Percentiles rank a stretch among this genome's conserved stretches.
Evolutionary conservation across 2,888 invertebrate genomes (phyloP).

Genomic region (Latrodectus elegans): DNA sequence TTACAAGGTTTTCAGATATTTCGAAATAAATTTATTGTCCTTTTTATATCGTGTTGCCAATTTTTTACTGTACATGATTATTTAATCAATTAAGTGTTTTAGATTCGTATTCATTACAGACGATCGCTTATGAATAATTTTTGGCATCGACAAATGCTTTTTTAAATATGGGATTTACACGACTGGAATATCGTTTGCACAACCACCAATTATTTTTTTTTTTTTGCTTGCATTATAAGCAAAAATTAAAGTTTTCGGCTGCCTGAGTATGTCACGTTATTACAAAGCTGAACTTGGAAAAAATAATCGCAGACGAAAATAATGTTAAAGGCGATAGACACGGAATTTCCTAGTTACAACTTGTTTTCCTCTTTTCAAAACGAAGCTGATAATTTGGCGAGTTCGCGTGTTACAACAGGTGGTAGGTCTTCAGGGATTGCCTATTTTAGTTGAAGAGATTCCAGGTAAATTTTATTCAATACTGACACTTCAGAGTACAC

Average conservation of each 20-base stretch:
- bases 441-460: conserved; percentile 26
- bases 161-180: background rate
- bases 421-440: conserved; percentile 19
- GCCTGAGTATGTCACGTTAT: background rate
- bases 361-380: conserved; percentile 5
- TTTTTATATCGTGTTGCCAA: too few relatives aligned
- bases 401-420: conserved; percentile 34
- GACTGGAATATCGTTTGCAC: background rate
- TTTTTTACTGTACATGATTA: too few relatives aligned
- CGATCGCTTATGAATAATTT: background rate
- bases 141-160: background rate
- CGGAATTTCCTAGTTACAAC: conserved; percentile 26
- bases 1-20: background rate
- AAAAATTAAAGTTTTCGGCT: background rate
- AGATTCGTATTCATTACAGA: too few relatives aligned
- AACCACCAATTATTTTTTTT: background rate
- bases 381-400: conserved; percentile 19
- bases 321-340: conserved; percentile 8
- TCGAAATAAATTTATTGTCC: too few relatives aligned
- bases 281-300: background rate
- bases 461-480: conserved; percentile 17
- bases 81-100: too few relatives aligned
- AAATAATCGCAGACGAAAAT: background rate
- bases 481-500: conserved; percentile 16
- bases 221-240: background rate